Percentiles rank a stretch among this genome's conserved stretches.
These are phyloP conservation scores for Maccullochella peelii DNA, from an alignment of 2,113 vertebrate species.

Conservation along the genomic window DNA sequence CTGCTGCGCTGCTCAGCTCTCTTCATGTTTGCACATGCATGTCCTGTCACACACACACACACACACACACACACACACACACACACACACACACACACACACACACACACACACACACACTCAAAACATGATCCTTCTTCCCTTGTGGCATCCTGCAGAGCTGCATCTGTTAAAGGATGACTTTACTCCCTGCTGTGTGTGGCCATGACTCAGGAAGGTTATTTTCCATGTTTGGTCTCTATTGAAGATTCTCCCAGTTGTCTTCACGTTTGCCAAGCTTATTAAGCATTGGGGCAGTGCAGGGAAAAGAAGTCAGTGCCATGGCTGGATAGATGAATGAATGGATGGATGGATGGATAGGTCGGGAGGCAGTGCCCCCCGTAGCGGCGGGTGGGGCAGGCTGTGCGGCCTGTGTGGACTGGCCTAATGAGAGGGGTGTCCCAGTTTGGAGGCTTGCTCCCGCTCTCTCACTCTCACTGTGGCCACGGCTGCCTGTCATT, in stretches of 20 bases:
- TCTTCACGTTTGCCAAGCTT: background rate
- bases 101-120: slow-evolving; percentile 1
- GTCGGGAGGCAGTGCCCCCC: slow-evolving; percentile 40
- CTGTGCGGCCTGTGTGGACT: slow-evolving; percentile 61
- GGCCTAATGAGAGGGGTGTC: slow-evolving; percentile 78
- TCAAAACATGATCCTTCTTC: slow-evolving; percentile 29
- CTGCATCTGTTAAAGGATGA: slow-evolving; percentile 8
- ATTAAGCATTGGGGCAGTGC: slow-evolving; percentile 23
- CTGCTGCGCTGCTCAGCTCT: slow-evolving; percentile 14
- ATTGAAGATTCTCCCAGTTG: background rate
- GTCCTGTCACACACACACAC: slow-evolving; percentile 9
- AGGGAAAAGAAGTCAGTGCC: background rate
- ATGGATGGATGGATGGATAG: slow-evolving; percentile 22
- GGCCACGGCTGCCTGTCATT: slow-evolving; percentile 81
- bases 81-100: slow-evolving; percentile 4
- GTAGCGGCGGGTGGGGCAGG: slow-evolving; percentile 64
- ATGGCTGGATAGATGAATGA: background rate
- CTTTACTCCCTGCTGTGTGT: slow-evolving; percentile 12
- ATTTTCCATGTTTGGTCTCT: background rate
- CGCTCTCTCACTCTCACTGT: slow-evolving; percentile 74
- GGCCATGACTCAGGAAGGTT: background rate
- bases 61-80: background rate
- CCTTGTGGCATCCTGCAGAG: slow-evolving; percentile 26
- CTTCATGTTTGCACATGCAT: slow-evolving; percentile 45
- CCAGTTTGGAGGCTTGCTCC: slow-evolving; percentile 63